phyloP scores from a whole-genome alignment of 2,797 vertebrate species.

The Myotis myotis region DNA sequence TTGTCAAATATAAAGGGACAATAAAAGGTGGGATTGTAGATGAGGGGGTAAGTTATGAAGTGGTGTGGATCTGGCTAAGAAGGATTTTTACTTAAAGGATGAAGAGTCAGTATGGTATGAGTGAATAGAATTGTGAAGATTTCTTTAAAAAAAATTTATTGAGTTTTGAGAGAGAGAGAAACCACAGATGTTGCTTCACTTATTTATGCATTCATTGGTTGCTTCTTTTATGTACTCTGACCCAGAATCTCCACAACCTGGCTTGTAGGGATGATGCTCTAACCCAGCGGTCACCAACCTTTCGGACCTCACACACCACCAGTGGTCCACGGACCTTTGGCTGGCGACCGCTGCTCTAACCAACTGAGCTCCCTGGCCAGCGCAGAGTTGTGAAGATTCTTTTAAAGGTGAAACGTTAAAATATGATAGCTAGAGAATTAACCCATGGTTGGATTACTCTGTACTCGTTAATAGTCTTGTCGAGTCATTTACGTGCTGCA shows the following conservation, averaged over 20 bases:
- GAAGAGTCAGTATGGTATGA: not conserved
- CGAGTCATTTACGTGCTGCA: not conserved
- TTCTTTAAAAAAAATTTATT: not conserved
- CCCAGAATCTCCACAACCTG: not conserved
- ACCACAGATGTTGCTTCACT: not conserved
- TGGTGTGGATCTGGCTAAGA: not conserved
- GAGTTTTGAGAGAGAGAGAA: not conserved
- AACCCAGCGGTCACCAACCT: no score
- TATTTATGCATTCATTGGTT: not conserved
- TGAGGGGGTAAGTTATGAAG: not conserved
- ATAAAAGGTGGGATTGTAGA: not conserved
- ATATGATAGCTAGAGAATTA: not conserved
- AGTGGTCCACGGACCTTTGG: no score
- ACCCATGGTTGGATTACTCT: not conserved
- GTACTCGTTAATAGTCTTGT: not conserved
- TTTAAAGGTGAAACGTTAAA: not conserved
- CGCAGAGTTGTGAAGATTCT: not conserved
- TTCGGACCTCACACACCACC: no score
- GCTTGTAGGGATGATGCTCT: not conserved
- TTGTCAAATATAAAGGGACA: not conserved
- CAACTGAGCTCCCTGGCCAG: not conserved
- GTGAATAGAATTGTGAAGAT: not conserved
- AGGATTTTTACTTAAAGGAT: not conserved
- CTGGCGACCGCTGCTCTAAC: not conserved
- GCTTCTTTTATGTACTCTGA: not conserved